A percentile compares a stretch with the other conserved stretches of the same genome.
These are phyloP conservation scores for Drymodes brunneopygia DNA, from an alignment of 2,113 vertebrate species.

Conservation along the genomic window DNA sequence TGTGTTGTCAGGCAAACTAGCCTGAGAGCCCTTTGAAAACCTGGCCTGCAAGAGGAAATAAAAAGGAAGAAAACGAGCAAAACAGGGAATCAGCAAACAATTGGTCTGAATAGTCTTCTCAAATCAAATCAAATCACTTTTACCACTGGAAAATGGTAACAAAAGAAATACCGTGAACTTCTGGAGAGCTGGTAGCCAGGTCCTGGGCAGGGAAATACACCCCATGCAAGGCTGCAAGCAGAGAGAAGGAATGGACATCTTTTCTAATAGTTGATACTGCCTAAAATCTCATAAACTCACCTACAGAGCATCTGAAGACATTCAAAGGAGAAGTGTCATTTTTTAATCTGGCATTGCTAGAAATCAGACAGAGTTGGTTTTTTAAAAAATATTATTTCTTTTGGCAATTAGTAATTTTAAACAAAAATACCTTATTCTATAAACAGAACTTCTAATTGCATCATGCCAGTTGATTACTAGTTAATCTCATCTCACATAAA, in stretches of 20 bases:
- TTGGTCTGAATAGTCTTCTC: not conserved
- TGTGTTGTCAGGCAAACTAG: not conserved
- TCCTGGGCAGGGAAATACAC: not conserved
- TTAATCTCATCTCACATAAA: not conserved
- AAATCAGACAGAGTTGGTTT: not conserved
- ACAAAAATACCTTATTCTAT: not conserved
- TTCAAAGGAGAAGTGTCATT: not conserved
- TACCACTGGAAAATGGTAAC: not conserved
- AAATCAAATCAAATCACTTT: not conserved
- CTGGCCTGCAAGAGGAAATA: not conserved
- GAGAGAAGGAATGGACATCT: not conserved
- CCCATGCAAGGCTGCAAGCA: not conserved
- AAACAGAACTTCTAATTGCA: not conserved
- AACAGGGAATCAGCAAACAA: not conserved
- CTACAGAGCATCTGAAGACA: not conserved
- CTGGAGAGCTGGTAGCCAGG: not conserved
- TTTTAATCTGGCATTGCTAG: not conserved
- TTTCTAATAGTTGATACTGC: not conserved
- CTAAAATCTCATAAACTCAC: not conserved
- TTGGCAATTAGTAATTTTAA: not conserved
- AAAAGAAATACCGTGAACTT: not conserved
- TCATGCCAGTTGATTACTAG: not conserved
- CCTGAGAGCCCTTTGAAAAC: not conserved
- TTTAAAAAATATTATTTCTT: not conserved
- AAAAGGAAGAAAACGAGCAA: not conserved